phyloP scores from a whole-genome alignment of 1,140 invertebrate species.

The Lepidotrigona ventralis region DNA sequence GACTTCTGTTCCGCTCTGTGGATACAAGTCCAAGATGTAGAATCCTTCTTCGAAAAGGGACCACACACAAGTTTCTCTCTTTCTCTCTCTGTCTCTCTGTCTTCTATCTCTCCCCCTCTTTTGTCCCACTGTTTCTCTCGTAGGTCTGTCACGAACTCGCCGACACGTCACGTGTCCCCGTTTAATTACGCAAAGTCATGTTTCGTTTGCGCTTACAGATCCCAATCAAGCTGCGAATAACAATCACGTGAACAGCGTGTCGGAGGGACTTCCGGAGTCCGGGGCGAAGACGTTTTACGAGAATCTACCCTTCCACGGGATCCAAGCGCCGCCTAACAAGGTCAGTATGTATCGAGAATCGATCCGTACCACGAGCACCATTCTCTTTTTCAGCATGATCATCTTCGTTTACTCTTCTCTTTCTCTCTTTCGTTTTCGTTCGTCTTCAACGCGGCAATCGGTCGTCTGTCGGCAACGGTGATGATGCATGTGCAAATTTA shows the following conservation, averaged over 20 bases:
- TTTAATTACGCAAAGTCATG: conserved; percentile 48
- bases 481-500: neutral
- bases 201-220: conserved; percentile 73
- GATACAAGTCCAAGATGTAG: neutral
- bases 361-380: neutral
- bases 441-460: neutral
- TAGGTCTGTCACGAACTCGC: neutral
- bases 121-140: conserved; percentile 16
- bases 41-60: conserved; percentile 1
- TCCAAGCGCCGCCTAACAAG: conserved; percentile 94
- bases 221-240: conserved; percentile 76
- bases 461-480: neutral
- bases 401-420: neutral
- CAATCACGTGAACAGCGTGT: conserved; percentile 77
- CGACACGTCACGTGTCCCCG: neutral
- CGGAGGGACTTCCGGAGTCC: conserved; percentile 76
- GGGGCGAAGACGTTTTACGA: conserved; percentile 90
- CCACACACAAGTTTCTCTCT: neutral
- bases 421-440: neutral
- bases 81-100: neutral
- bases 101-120: neutral
- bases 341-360: conserved; percentile 81
- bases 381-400: conserved; percentile 17
- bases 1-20: neutral
- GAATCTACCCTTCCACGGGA: conserved; percentile 95